Conservation (phyloP, 1,140 invertebrate genomes). For the Leptinotarsa lineolata region DNA sequence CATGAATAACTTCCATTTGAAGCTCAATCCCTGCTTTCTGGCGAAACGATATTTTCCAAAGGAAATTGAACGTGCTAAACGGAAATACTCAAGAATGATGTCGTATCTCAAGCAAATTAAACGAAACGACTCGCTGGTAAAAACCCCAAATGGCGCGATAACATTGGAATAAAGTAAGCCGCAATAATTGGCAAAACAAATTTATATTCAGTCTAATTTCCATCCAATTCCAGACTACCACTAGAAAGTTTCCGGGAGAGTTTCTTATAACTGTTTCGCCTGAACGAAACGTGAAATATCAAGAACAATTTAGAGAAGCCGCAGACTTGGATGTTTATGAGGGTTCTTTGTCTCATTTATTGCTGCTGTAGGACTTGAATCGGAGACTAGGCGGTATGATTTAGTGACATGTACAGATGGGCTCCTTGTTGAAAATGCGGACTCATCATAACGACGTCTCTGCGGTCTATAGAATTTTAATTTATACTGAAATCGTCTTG, state of each 20-base stretch:
- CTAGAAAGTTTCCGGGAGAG: constrained; percentile 11
- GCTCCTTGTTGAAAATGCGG: too few species aligned
- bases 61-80: constrained; percentile 4
- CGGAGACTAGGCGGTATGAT: not conserved
- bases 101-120: constrained; percentile 17
- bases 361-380: not conserved
- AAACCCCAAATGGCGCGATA: constrained; percentile 10
- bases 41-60: not conserved
- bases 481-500: too few species aligned
- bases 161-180: constrained; percentile 15
- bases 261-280: constrained; percentile 14
- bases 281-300: not conserved
- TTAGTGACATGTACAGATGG: too few species aligned
- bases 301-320: constrained; percentile 3
- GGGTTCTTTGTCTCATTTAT: not conserved
- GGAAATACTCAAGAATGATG: constrained; percentile 11
- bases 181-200: constrained; percentile 24
- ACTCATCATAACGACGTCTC: too few species aligned
- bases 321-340: not conserved
- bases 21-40: not conserved
- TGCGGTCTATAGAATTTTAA: too few species aligned
- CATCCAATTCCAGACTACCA: constrained; percentile 3
- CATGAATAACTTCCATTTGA: not conserved
- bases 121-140: constrained; percentile 4
- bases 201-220: constrained; percentile 29